Evolutionary conservation across 2,113 vertebrate species (phyloP), one percentile per base, ranked within the genome.

Genomic region (Austrofundulus limnaeus): DNA sequence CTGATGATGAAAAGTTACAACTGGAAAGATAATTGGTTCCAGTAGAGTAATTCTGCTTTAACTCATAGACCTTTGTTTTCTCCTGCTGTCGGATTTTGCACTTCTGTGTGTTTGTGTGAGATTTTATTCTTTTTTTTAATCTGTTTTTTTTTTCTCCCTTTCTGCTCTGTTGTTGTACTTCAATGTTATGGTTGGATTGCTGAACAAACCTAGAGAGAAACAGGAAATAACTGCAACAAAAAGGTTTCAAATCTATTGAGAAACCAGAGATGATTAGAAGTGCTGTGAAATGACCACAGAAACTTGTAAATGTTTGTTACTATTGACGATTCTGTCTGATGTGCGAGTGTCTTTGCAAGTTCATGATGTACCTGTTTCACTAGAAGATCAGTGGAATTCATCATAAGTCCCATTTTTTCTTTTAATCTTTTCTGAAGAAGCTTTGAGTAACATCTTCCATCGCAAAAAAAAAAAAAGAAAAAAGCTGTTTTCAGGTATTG

Each of bases 401-500:
- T 20, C 31, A 10, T 2, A 46, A 52, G 16, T 61, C 5, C 11
- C 24, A 37, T 8, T 54, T 11, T 46, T 56, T 28, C 3, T 31
- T 45, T 47, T 50, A n/a, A n/a, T n/a, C n/a, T n/a, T 2, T 49
- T 54, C 39, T 47, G 46, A 38, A 5, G 11, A 23, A n/a, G 11
- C 3, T 48, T n/a, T n/a, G n/a, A n/a, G n/a, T n/a, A n/a, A n/a
- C n/a, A n/a, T n/a, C n/a, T n/a, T n/a, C n/a, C n/a, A n/a, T n/a
- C n/a, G n/a, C n/a, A n/a, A n/a, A n/a, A n/a, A n/a, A n/a, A n/a
- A n/a, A n/a, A n/a, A n/a, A n/a, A n/a, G n/a, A n/a, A n/a, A n/a
- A n/a, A n/a, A n/a, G n/a, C n/a, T n/a, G n/a, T n/a, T 75, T 63
- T 61, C 38, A 28, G 52, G 62, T 52, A 47, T 34, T 54, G 61